Evolutionary conservation across 2,797 vertebrate species (phyloP), one percentile per base, ranked within the genome.

Genomic region (Ibycter americanus): DNA sequence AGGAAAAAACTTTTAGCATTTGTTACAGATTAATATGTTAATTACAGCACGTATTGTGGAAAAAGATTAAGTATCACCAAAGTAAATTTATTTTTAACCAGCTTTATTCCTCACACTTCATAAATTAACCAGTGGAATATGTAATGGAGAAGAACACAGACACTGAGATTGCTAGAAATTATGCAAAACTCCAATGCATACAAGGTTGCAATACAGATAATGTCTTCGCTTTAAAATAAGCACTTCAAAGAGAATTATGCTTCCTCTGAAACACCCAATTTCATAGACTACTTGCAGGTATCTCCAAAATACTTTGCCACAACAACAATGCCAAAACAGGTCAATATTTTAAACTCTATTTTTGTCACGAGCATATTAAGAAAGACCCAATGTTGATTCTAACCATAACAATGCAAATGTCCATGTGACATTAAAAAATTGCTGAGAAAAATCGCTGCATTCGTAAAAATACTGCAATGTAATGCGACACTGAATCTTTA

Each of bases 11-110:
- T 97, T 96, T 70, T 15, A 92, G 74, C 71, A 92, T 97, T 98
- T 96, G 83, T 95, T 96, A 93, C 90, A 97, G 96, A 97, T 97
- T 95, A 97, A 94, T 97, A 98, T 97, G 95, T 97, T 98, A 97
- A 98, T 98, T 97, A 96, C 22, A 63, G 84, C 56, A 91, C 56
- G 40, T 86, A 92, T 95, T 95, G 91, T 95, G n/a, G 32, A 49
- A 92, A 91, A 94, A 98, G 91, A 98, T 97, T 96, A 97, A 97
- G 80, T 73, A 95, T 92, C 91, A 94, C 94, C 94, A 97, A 97
- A 97, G 94, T 93, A 97, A 97, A 97, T 97, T 97, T 97, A 96
- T 97, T 98, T 97, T 97, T 93, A 97, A 96, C 88, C 92, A 94
- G 92, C 91, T 97, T 97, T 96, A 90, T 87, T 87, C 89, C 91